Evolutionary conservation across 2,888 invertebrate species (phyloP).

Genomic region (Euplexia lucipara): DNA sequence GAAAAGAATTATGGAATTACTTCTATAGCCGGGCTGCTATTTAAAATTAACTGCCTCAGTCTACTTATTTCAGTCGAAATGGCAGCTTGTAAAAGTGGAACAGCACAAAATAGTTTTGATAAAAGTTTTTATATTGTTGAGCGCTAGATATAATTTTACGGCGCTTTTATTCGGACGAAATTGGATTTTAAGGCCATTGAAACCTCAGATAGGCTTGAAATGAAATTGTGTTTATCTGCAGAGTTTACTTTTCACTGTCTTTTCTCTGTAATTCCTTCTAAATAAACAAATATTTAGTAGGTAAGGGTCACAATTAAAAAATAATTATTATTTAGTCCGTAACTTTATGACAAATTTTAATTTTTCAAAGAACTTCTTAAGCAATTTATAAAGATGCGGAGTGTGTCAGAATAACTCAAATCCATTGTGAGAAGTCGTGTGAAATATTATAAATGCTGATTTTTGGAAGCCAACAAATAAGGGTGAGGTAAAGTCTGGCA

Average conservation of each 20-base stretch:
- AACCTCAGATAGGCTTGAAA: conserved; percentile 14
- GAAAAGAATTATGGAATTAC: conserved; percentile 55
- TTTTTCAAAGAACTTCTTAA: conserved; percentile 26
- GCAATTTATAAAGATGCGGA: conserved; percentile 49
- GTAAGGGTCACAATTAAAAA: neutral
- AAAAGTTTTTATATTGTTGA: conserved; percentile 47
- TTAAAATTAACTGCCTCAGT: conserved; percentile 23
- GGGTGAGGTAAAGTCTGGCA: conserved; percentile 72
- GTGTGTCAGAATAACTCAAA: conserved; percentile 66
- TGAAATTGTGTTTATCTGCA: conserved; percentile 9
- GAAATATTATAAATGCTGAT: conserved; percentile 77
- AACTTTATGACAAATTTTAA: conserved; percentile 5
- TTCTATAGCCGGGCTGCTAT: conserved; percentile 17
- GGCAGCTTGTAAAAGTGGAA: conserved; percentile 29
- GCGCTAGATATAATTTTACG: conserved; percentile 32
- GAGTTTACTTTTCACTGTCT: neutral
- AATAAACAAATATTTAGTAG: neutral
- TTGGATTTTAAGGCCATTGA: conserved; percentile 23
- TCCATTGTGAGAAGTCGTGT: conserved; percentile 66
- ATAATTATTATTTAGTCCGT: conserved; percentile 11
- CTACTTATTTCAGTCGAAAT: conserved; percentile 17
- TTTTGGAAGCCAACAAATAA: conserved; percentile 72
- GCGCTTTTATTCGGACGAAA: conserved; percentile 25
- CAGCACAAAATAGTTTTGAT: conserved; percentile 35
- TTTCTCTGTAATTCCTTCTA: neutral